Base-by-base conservation (phyloP, 2,113 vertebrate genomes). In the Scomber scombrus region DNA sequence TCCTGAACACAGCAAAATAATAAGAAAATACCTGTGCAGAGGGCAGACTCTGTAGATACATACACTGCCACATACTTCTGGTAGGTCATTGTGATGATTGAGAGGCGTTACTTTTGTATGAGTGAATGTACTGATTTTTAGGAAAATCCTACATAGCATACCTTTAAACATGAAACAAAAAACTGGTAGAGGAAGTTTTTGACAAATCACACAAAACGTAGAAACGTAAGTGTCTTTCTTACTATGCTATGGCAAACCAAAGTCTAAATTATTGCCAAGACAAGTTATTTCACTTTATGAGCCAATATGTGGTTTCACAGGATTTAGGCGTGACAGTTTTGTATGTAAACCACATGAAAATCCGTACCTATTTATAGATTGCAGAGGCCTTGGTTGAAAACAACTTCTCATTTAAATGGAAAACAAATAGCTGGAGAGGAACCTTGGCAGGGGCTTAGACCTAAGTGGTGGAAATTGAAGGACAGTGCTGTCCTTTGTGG, bases 311-410 rank as follows among this genome's bases (percentile, higher is more conserved):
- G 23, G 23, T 26, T 26, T 26, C 23, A 66, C 43, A 78, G 47
- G 49, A 80, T 78, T 68, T 49, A 86, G 77, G 57, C 71, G n/a
- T 80, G 76, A 78, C 67, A 70, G 61, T 82, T 91, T 89, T 88
- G 78, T 85, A 86, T 61, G 78, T 57, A 55, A 85, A 79, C 90
- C 85, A 80, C 85, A 86, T 85, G 74, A 84, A 82, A 63, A 85
- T 77, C 51, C 72, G 55, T 5, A 60, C 21, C 84, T 88, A 80
- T 85, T 89, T 85, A 73, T 84, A 88, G 73, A 50, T n/a, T 10
- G 13, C 63, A 73, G 16, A 78, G 12, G 58, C 72, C 16, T 13
- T 5, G 29, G 54, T 58, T 29, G 61, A 84, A 87, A 82, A 83
- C 80, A 83, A 76, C 18, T 2, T 50, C 40, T 69, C 45, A 29